Conservation (phyloP, 2,113 vertebrate species). For the Cynopterus brachyotis region DNA sequence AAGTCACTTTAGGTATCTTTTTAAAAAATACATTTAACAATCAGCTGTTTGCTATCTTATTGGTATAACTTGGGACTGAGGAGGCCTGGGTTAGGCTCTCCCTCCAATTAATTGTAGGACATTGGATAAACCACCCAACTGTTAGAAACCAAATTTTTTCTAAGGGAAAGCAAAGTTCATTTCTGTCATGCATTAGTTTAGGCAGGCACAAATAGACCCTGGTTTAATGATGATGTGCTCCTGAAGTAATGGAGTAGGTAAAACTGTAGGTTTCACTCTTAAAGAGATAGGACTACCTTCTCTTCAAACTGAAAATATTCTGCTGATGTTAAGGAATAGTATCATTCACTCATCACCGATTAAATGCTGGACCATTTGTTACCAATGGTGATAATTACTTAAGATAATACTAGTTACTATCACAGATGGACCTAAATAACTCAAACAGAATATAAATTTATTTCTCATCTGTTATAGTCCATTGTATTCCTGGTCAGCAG, state of each 20-base stretch:
- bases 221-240: background rate
- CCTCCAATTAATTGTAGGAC: background rate
- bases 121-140: background rate
- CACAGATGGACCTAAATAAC: background rate
- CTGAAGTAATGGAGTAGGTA: background rate
- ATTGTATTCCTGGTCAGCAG: background rate
- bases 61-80: background rate
- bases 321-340: background rate
- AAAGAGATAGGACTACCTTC: background rate
- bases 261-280: background rate
- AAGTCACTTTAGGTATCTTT: background rate
- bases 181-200: background rate
- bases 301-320: background rate
- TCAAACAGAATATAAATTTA: background rate
- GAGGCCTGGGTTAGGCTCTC: background rate
- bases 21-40: background rate
- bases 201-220: background rate
- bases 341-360: background rate
- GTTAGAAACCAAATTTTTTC: background rate
- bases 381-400: background rate
- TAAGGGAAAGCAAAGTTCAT: background rate
- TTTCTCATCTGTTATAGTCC: background rate
- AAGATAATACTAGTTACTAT: background rate
- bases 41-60: background rate
- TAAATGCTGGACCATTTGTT: background rate